Conservation (phyloP, 2,888 invertebrate genomes). For the Stenichneumon culpator region DNA sequence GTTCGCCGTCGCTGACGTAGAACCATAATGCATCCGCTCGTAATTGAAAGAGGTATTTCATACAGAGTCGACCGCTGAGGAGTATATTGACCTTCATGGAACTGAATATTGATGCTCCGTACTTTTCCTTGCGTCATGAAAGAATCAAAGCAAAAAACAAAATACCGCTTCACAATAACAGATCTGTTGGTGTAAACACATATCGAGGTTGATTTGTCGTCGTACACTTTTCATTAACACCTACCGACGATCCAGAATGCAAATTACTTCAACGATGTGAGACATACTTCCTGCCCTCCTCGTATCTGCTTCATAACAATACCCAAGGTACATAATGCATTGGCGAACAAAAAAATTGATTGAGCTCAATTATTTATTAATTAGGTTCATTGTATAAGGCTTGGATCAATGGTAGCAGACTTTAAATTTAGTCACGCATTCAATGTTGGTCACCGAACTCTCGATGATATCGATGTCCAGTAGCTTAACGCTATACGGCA, state of each 20-base stretch:
- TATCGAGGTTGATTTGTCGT: not conserved
- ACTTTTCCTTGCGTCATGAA: conserved; percentile 28
- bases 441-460: conserved; percentile 65
- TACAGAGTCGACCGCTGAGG: conserved; percentile 24
- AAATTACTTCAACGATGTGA: not conserved
- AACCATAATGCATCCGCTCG: too few relatives aligned
- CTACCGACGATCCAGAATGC: conserved; percentile 16
- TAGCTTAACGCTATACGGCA: not conserved
- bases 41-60: not conserved
- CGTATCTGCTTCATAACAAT: not conserved
- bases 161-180: conserved; percentile 48
- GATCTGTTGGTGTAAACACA: conserved; percentile 3
- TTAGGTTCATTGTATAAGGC: not conserved
- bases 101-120: conserved; percentile 37
- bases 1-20: too few relatives aligned
- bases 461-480: not conserved
- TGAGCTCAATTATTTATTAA: not conserved
- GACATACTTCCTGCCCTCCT: not conserved
- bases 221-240: not conserved
- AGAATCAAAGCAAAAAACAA: conserved; percentile 31
- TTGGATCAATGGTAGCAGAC: not conserved
- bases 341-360: not conserved
- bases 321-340: not conserved
- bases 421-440: not conserved
- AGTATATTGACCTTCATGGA: conserved; percentile 46